Base-by-base conservation (phyloP, 2,888 invertebrate species). In the Entomobrya multifasciata region DNA sequence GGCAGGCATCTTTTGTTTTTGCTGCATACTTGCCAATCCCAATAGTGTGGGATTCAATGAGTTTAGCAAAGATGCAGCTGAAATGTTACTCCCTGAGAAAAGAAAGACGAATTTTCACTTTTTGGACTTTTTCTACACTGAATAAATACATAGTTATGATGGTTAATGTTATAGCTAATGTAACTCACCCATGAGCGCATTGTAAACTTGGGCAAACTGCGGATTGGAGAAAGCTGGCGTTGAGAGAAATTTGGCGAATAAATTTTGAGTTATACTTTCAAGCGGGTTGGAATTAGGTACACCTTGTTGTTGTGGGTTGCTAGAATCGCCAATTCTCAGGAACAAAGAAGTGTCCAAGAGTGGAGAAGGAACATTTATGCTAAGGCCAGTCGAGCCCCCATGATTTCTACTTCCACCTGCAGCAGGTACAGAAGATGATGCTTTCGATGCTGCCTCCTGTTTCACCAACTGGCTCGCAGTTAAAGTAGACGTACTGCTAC, bases 121-220 rank as follows among this genome's bases (percentile, higher is more conserved):
- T n/a, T n/a, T n/a, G n/a, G n/a, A n/a, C n/a, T n/a, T n/a, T n/a
- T n/a, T n/a, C n/a, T n/a, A n/a, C n/a, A n/a, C 10, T 6, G 27
- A 62, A 62, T 17, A 17, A 13, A 36, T 5, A 67, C 4, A 67
- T 36, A n/a, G n/a, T 8, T 52, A 52, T 17, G 13, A 52, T 17
- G 4, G 4, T 11, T 52, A 52, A 52, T 17, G 4, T 36, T 36
- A 36, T 36, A n/a, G 4, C 1, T 41, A 1, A 55, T 79, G 25
- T 36, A 36, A 8, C 36, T 4, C 8, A 67, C 88, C 83, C 20
- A 88, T n/a, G 15, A 86, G 41, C n/a, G 86, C 81, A 44, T 57
- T 84, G 67, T 86, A 88, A 27, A 88, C 60, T 25, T 88, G 84
- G 0, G 87, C 81, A 60, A 87, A 87, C n/a, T 83, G 49, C 3